Evolutionary conservation across 2,888 invertebrate genomes (phyloP), one percentile per base, ranked within the genome.

Genomic region (Marronus borbonicus): DNA sequence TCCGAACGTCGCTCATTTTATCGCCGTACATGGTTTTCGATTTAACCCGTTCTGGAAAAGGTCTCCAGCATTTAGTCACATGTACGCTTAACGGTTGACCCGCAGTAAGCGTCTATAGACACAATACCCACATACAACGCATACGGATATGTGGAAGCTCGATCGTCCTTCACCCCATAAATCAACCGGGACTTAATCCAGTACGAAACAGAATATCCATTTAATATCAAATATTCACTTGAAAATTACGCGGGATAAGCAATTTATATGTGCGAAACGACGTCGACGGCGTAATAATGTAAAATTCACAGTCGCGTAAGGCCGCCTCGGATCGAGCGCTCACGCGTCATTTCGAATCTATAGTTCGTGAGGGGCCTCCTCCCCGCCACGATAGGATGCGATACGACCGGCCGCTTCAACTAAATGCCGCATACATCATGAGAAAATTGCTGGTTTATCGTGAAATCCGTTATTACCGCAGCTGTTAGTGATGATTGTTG

Each of bases 161-260:
- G 55, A 20, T 7, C 62, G 62, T 62, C 62, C 62, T 62, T 62
- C 62, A 62, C 62, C 62, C 62, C 12, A 31, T 62, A 62, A 62
- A 62, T 62, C 62, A 62, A 62, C 14, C 36, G 31, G 28, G 62
- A 36, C 62, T 31, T 31, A 62, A 62, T 62, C 62, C 62, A 31
- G 62, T n/a, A 31, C 62, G 62, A 31, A 62, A 62, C 62, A 62
- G 62, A 62, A 62, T 62, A 62, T 62, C 62, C 62, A 62, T 62
- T 62, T 62, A 62, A 62, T 62, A 62, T 62, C 62, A 62, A 62
- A 62, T 62, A 62, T 62, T 62, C 62, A 62, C 62, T 62, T 62
- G 62, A 62, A 62, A 62, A 62, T 62, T 62, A 62, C 62, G 31
- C 62, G 62, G 62, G 62, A 62, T 24, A 62, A 62, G 62, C 62